Percentiles rank a stretch among this genome's conserved stretches.
Conservation (phyloP, 1,140 invertebrate species). For the Plectrocnemia conspersa region DNA sequence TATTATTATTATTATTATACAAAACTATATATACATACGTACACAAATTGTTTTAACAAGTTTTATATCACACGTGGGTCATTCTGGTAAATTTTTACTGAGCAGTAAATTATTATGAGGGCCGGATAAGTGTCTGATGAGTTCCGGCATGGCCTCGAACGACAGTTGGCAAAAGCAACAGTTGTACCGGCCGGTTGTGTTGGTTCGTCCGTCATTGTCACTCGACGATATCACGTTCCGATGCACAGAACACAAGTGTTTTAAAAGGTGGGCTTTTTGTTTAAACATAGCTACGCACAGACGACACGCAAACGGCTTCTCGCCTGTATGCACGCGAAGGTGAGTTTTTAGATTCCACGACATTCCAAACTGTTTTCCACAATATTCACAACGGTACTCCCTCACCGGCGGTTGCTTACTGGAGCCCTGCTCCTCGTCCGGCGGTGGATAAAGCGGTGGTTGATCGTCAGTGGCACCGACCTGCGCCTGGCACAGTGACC, state of each 20-base stretch:
- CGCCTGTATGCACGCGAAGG: conserved; percentile 77
- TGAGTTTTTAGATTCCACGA: conserved; percentile 86
- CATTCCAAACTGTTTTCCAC: conserved; percentile 85
- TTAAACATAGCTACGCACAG: conserved; percentile 86
- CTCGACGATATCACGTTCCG: conserved; percentile 72
- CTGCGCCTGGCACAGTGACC: conserved; percentile 61
- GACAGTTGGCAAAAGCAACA: conserved; percentile 81
- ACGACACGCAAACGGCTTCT: conserved; percentile 81
- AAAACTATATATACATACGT: conserved; percentile 3
- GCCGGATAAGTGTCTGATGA: conserved; percentile 78
- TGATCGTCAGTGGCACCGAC: conserved; percentile 54
- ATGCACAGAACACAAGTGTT: conserved; percentile 82
- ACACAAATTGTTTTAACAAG: too few species aligned
- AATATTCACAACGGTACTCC: conserved; percentile 80
- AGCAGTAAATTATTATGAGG: conserved; percentile 80
- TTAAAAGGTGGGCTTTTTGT: conserved; percentile 79
- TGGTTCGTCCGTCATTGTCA: conserved; percentile 63
- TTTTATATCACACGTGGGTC: conserved; percentile 43
- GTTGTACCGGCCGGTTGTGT: conserved; percentile 63
- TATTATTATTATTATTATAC: too few species aligned
- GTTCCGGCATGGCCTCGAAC: conserved; percentile 76
- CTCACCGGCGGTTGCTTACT: conserved; percentile 60
- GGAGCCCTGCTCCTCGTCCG: conserved; percentile 49
- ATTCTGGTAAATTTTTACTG: conserved; percentile 79
- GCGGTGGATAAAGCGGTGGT: conserved; percentile 50